Conservation (phyloP, 1,140 invertebrate genomes). For the Drosophila asahinai region DNA sequence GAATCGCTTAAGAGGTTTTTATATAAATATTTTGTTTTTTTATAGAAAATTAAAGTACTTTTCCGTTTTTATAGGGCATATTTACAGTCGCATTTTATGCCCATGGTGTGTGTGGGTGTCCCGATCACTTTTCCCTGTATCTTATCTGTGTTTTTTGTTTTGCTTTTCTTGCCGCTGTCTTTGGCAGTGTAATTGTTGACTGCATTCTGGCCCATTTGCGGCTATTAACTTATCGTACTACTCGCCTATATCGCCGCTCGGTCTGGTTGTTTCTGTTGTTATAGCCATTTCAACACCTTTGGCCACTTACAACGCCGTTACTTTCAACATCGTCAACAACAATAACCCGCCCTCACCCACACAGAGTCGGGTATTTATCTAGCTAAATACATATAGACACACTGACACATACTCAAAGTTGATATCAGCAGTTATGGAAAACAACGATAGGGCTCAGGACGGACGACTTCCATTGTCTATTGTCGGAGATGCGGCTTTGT, state of each 20-base stretch:
- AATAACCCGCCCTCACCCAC: conserved; percentile 36
- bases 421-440: conserved; percentile 48
- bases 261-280: conserved; percentile 25
- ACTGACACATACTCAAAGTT: conserved; percentile 1
- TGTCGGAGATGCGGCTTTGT: conserved; percentile 50
- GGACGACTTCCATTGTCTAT: conserved; percentile 55
- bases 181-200: conserved; percentile 40
- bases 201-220: conserved; percentile 36
- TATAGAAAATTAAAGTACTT: neutral
- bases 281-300: conserved; percentile 72
- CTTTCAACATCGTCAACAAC: conserved; percentile 64
- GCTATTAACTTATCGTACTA: conserved; percentile 37
- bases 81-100: neutral
- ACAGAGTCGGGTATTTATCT: conserved; percentile 13
- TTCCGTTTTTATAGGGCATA: neutral
- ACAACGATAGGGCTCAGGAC: conserved; percentile 18
- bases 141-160: conserved; percentile 30
- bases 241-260: conserved; percentile 4
- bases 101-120: neutral
- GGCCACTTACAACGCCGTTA: conserved; percentile 58
- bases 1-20: neutral
- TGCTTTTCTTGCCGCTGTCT: conserved; percentile 30
- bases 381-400: conserved; percentile 9
- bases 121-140: conserved; percentile 12
- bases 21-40: neutral